Evolutionary conservation across 2,113 vertebrate genomes (phyloP).

Genomic region (Meriones unguiculatus): DNA sequence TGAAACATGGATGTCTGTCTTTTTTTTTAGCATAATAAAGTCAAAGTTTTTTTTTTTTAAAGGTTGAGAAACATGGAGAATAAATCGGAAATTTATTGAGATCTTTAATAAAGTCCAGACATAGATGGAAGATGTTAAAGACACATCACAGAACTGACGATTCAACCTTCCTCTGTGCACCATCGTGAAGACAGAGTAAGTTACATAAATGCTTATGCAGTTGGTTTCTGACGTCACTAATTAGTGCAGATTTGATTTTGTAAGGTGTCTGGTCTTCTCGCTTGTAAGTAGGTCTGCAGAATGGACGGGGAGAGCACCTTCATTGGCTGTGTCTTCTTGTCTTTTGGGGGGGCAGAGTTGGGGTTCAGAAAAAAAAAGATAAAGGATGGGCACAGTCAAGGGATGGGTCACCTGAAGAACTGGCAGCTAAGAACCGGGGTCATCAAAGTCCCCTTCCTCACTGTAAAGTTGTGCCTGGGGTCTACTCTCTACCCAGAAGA

Average conservation of each 20-base stretch:
- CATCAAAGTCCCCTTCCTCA: neutral
- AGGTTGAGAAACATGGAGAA: neutral
- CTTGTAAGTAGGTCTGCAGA: neutral
- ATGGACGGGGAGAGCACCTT: neutral
- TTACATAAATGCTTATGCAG: neutral
- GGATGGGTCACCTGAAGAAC: neutral
- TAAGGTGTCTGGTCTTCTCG: neutral
- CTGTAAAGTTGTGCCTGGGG: neutral
- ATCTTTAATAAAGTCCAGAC: neutral
- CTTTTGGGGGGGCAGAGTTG: neutral
- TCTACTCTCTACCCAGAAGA: neutral
- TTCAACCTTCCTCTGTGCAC: neutral
- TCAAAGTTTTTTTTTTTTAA: neutral
- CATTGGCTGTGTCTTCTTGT: neutral
- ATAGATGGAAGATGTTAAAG: neutral
- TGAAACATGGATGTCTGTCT: neutral
- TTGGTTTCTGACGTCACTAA: neutral
- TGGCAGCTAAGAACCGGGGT: neutral
- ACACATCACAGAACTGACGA: neutral
- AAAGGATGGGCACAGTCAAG: no score
- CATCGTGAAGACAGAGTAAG: neutral
- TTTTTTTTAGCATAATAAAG: constrained; percentile 4
- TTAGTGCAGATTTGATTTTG: neutral
- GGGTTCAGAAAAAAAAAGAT: neutral
- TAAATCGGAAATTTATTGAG: neutral